Percentiles rank a stretch among this genome's conserved stretches.
phyloP scores from a whole-genome alignment of 2,888 invertebrate species.

The Mycogona germanica region DNA sequence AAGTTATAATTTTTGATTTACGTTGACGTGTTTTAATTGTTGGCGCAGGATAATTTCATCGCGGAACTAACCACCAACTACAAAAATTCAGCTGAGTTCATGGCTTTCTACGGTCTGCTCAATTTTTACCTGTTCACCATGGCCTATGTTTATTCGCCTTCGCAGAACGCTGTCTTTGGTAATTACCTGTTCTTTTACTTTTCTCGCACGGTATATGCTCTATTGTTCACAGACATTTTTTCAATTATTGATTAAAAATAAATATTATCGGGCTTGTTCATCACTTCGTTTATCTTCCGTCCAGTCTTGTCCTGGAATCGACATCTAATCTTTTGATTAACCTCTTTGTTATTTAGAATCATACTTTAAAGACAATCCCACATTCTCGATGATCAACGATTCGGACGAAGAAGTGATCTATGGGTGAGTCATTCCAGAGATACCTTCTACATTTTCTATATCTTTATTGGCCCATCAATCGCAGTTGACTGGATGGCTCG shows the following conservation, averaged over 20 bases:
- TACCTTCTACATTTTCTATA: no score
- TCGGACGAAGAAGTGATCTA: conserved; percentile 95
- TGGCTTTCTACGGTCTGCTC: conserved; percentile 84
- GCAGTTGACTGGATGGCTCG: no score
- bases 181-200: no score
- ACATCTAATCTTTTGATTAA: not conserved
- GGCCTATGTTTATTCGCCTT: conserved; percentile 89
- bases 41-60: conserved; percentile 94
- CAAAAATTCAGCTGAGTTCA: conserved; percentile 86
- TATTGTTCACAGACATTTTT: no score
- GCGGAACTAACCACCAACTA: conserved; percentile 75
- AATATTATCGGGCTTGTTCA: no score
- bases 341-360: conserved; percentile 47
- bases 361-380: conserved; percentile 91
- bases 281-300: conserved; percentile 16
- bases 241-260: conserved; percentile 17
- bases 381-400: conserved; percentile 97
- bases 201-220: no score
- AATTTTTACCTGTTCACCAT: conserved; percentile 89
- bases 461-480: no score
- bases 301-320: conserved; percentile 27
- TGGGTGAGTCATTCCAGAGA: no score
- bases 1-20: no score
- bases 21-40: no score
- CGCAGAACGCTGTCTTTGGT: conserved; percentile 69